Evolutionary conservation across 2,113 vertebrate species (phyloP), one percentile per base, ranked within the genome.

Genomic region (Conger conger): DNA sequence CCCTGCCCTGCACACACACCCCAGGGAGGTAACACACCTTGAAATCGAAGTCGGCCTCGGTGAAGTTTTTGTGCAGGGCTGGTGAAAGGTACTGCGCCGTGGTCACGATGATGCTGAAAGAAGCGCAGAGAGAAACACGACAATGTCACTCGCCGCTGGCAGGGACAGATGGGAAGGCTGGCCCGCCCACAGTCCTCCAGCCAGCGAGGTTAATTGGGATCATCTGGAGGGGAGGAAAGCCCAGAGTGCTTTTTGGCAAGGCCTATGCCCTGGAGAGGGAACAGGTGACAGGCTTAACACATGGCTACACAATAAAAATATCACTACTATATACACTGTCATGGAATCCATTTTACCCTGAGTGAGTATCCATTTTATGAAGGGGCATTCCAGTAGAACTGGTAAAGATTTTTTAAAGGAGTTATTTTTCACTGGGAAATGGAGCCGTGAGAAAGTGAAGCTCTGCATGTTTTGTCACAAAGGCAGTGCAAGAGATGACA

Each of bases 61-160:
- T 97, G 86, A 99, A 99, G 93, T 98, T 99, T 94, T 99, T 99
- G 92, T 99, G 98, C 87, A 99, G 94, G 9, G 97, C 98, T 76
- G 98, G 96, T 17, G 96, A 97, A 77, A 99, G 94, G 86, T 96
- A 97, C 91, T 99, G 97, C 80, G 96, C 96, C 0, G 98, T 99
- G 83, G 97, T 99, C 87, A 99, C 96, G 88, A 99, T 99, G 91
- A 99, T 97, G 90, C 98, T 99, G 94, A 54, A 93, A 89, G 76
- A 88, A 89, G 35, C 91, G 91, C 0, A 57, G 9, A 27, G n/a
- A 38, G 16, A 57, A 85, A 85, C 3, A 76, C 30, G n/a, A 4
- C 37, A 30, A 33, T 73, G 68, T 73, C 57, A 63, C 23, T 6
- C 23, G 20, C 20, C 4, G 57, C 57, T 57, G 15, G 54, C 4